Conservation (phyloP, 2,888 invertebrate genomes). For the Fragum whitleyi region DNA sequence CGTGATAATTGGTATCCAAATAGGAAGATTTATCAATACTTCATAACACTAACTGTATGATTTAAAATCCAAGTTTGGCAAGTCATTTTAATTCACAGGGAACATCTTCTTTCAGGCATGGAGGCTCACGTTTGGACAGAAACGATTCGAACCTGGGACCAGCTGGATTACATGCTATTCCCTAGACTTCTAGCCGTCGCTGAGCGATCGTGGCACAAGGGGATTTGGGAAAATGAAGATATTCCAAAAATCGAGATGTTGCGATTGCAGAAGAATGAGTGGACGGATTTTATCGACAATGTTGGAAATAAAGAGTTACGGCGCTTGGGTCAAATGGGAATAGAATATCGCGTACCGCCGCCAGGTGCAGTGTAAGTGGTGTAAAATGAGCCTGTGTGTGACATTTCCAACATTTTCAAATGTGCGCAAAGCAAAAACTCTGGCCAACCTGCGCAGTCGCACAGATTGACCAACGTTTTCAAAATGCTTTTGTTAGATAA, state of each 20-base stretch:
- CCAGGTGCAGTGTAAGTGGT: constrained; percentile 77
- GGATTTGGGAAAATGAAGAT: constrained; percentile 74
- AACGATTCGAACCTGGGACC: constrained; percentile 68
- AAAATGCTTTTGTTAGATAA: no score
- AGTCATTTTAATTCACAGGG: no score
- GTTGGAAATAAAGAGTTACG: constrained; percentile 73
- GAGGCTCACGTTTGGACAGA: constrained; percentile 82
- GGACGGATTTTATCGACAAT: constrained; percentile 73
- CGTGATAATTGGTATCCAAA: no score
- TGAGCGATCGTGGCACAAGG: constrained; percentile 81
- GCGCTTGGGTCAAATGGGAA: constrained; percentile 67
- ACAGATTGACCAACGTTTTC: no score
- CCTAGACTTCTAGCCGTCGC: constrained; percentile 80
- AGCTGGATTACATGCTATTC: constrained; percentile 75
- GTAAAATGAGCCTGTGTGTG: neutral
- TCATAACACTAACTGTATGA: no score
- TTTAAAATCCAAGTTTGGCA: no score
- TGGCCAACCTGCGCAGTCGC: no score
- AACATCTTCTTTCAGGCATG: constrained; percentile 76
- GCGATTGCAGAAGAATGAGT: constrained; percentile 61
- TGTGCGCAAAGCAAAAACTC: no score
- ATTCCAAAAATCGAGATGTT: constrained; percentile 36
- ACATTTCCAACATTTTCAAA: no score
- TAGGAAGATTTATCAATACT: no score
- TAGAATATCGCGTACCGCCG: constrained; percentile 73